Conservation (phyloP, 2,888 invertebrate species). For the Eilema griseolum region DNA sequence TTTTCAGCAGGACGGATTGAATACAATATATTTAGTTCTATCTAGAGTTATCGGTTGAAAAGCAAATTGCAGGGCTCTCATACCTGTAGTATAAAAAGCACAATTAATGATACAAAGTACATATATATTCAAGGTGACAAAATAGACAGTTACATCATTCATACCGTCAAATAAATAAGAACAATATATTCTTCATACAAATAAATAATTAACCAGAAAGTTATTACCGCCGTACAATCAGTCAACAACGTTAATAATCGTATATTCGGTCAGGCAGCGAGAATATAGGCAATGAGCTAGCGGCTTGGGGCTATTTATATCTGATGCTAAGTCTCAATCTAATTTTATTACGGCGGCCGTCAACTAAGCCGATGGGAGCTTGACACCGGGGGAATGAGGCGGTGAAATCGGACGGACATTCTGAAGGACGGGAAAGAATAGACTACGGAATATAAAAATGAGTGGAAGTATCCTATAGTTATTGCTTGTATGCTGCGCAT, state of each 20-base stretch:
- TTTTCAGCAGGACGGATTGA: too few relatives aligned
- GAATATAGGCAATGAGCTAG: slow-evolving; percentile 46
- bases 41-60: background rate
- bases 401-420: slow-evolving; percentile 17
- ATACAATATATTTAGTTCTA: too few relatives aligned
- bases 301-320: slow-evolving; percentile 48
- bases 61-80: background rate
- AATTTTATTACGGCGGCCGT: slow-evolving; percentile 42
- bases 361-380: slow-evolving; percentile 20
- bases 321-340: slow-evolving; percentile 49
- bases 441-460: background rate
- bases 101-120: background rate
- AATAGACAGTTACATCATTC: background rate
- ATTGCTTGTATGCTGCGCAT: background rate
- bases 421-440: slow-evolving; percentile 14
- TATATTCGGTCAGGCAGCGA: slow-evolving; percentile 13
- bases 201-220: background rate
- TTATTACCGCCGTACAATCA: background rate
- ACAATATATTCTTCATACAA: background rate
- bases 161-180: background rate
- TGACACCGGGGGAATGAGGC: slow-evolving; percentile 19
- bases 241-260: slow-evolving; percentile 13
- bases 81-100: background rate
- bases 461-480: background rate
- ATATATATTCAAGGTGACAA: background rate